phyloP scores from a whole-genome alignment of 2,113 vertebrate species.

The Trichechus manatus region DNA sequence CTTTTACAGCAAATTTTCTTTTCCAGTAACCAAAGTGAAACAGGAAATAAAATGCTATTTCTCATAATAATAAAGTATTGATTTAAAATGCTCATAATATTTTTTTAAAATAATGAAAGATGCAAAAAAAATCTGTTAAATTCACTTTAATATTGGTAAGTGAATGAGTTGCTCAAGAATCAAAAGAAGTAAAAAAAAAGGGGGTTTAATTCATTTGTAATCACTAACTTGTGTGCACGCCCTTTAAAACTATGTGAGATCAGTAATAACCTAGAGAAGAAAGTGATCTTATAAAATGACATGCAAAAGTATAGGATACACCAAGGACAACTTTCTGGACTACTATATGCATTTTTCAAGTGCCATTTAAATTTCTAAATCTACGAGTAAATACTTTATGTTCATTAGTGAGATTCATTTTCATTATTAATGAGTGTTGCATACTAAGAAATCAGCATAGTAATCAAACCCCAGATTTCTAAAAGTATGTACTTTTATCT shows the following conservation, averaged over 20 bases:
- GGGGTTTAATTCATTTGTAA: conserved; percentile 9
- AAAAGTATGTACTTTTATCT: conserved; percentile 70
- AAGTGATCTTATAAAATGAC: background rate
- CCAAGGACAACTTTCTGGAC: conserved; percentile 74
- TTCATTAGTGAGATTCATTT: conserved; percentile 76
- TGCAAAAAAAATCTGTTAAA: conserved; percentile 13
- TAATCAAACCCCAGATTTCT: conserved; percentile 75
- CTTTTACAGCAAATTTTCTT: background rate
- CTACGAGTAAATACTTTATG: conserved; percentile 70
- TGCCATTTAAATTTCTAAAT: conserved; percentile 81
- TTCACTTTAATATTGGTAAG: conserved; percentile 6
- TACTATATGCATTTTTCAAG: conserved; percentile 61
- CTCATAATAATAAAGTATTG: background rate
- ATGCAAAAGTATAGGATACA: conserved; percentile 53
- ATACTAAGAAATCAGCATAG: conserved; percentile 79
- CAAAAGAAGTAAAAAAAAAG: background rate
- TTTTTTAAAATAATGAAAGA: conserved; percentile 22
- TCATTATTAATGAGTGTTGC: conserved; percentile 80
- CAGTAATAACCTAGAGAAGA: background rate
- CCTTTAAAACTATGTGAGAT: background rate
- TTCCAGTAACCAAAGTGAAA: background rate
- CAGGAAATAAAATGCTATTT: background rate
- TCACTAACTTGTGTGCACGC: background rate
- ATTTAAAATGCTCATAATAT: conserved; percentile 8
- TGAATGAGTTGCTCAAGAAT: background rate